These are phyloP conservation scores for Chirona hameri DNA, from an alignment of 2,888 invertebrate species.

Conservation along the genomic window DNA sequence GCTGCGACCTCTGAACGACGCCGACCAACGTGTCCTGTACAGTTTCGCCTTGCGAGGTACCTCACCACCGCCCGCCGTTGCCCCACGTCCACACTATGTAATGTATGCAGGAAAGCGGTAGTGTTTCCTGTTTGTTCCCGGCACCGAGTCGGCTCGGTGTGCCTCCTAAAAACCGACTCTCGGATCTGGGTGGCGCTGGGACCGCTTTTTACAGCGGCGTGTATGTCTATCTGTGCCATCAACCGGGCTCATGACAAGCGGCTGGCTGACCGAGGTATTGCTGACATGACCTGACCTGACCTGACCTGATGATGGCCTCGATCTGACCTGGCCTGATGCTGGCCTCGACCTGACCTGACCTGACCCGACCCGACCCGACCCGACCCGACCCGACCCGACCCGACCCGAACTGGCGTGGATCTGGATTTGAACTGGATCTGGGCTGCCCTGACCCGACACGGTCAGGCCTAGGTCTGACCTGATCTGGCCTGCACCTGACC, in stretches of 20 bases:
- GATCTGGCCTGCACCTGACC: no score
- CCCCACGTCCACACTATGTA: background rate
- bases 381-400: no score
- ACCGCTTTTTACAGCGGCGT: background rate
- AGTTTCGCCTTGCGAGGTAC: no score
- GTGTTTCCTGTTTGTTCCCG: background rate
- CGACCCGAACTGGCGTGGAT: background rate
- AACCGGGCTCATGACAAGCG: background rate
- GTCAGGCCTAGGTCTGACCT: no score
- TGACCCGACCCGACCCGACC: background rate
- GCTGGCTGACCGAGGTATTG: background rate
- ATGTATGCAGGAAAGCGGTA: constrained; percentile 7
- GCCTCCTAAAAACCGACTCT: constrained; percentile 2
- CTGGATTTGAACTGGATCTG: no score
- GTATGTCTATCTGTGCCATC: background rate
- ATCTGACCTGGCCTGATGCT: background rate
- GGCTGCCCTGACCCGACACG: background rate
- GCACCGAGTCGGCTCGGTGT: background rate
- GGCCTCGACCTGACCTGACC: background rate
- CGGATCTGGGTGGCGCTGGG: background rate
- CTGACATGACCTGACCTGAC: background rate
- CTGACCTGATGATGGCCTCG: background rate
- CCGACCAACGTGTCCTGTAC: no score
- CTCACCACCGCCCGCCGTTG: background rate
- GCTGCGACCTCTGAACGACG: no score